phyloP scores from a whole-genome alignment of 2,888 invertebrate genomes.

The Rhopalosiphum nymphaeae region DNA sequence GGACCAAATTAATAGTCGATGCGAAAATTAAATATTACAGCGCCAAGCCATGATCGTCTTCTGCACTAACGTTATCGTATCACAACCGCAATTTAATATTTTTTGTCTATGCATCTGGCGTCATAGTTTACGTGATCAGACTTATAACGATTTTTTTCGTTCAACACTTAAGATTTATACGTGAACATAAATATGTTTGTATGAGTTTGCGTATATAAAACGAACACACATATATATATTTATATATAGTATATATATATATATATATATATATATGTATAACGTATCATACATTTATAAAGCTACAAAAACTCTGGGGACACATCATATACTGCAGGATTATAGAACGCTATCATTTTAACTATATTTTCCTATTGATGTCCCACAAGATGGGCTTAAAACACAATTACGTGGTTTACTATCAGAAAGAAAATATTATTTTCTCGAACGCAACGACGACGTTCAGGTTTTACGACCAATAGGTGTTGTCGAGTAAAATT shows the following conservation, averaged over 20 bases:
- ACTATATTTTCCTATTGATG: slow-evolving; percentile 15
- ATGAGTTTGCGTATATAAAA: background rate
- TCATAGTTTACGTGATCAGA: slow-evolving; percentile 27
- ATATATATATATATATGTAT: background rate
- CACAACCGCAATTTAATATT: background rate
- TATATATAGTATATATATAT: background rate
- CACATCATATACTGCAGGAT: background rate
- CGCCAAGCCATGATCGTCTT: background rate
- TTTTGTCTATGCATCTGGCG: slow-evolving; percentile 24
- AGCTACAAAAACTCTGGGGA: background rate
- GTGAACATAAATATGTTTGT: background rate
- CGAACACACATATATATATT: background rate
- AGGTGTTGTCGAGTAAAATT: background rate
- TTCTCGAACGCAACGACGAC: background rate
- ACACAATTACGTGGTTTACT: slow-evolving; percentile 10
- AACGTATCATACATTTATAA: background rate
- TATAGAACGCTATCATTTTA: slow-evolving; percentile 5
- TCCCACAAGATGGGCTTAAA: slow-evolving; percentile 7
- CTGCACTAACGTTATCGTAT: background rate
- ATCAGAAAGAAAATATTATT: background rate
- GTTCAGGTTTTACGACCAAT: background rate
- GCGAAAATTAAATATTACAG: background rate
- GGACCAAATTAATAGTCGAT: background rate
- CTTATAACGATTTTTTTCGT: background rate
- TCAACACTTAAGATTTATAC: slow-evolving; percentile 18